Base-by-base conservation (phyloP, 2,888 invertebrate genomes). In the Tinea trinotella region DNA sequence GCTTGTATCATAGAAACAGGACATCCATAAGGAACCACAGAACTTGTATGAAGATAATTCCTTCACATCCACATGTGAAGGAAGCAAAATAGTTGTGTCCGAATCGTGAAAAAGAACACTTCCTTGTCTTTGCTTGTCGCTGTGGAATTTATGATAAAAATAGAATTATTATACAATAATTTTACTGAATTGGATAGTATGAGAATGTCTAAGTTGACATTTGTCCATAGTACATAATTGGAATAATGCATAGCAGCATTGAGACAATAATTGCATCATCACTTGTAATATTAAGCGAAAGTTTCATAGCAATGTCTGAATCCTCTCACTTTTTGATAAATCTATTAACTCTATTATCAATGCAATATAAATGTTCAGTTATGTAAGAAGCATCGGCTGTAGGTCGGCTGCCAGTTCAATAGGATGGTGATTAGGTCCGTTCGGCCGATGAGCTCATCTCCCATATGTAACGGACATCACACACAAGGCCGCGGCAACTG, bases 381-480 rank as follows among this genome's bases (percentile, higher is more conserved):
- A 30, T 30, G 30, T 30, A 30, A 30, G 30, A 30, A 2, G 30
- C 30, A 7, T 7, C 30, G 2, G 7, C 9, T 30, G 30, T 30
- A 30, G 30, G 30, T 7, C 7, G 30, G 40, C 40, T 17, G 40
- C 17, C 40, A 40, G 40, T 40, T 40, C 40, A 40, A 40, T 40
- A 40, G 40, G 30, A 13, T 40, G 40, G 40, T 15, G 40, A 40
- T 40, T 40, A 40, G 40, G 40, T 12, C 40, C 12, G 40, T 40
- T 40, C 40, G 40, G 40, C 13, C 40, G 40, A 40, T 40, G 40
- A 40, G 40, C 40, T 40, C 40, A 40, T 13, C 40, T 40, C 40
- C 40, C 13, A 40, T 40, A 40, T 40, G 40, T 40, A 40, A 40
- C 40, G 40, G 40, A 30, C 40, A 6, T 40, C n/a, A 12, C 40